A percentile compares a stretch with the other conserved stretches of the same genome.
phyloP scores from a whole-genome alignment of 2,888 invertebrate genomes.

The Seira musarum region DNA sequence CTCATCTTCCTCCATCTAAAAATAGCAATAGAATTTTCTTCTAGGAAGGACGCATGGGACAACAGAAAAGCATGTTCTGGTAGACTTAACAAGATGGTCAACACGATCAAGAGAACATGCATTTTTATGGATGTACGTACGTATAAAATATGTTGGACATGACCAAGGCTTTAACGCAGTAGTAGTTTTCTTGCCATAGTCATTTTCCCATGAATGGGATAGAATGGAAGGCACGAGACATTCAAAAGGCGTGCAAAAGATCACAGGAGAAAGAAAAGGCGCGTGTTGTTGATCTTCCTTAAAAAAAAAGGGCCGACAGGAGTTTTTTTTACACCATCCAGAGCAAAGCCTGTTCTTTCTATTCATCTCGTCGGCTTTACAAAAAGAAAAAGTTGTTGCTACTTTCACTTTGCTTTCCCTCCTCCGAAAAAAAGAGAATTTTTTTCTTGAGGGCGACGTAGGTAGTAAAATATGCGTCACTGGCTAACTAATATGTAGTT shows the following conservation, averaged over 20 bases:
- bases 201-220: not conserved
- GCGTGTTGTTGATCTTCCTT: conserved; percentile 5
- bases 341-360: not conserved
- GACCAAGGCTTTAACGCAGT: too few species aligned
- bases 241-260: conserved; percentile 18
- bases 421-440: conserved; percentile 14
- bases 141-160: conserved; percentile 21
- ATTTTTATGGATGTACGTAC: conserved; percentile 39
- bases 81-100: conserved; percentile 46
- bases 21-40: too few species aligned
- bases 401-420: too few species aligned
- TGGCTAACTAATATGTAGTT: conserved; percentile 30
- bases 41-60: conserved; percentile 36
- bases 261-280: conserved; percentile 10
- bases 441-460: not conserved
- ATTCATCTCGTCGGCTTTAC: not conserved
- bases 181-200: too few species aligned
- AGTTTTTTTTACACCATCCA: conserved; percentile 20
- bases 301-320: not conserved
- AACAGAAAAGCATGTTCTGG: conserved; percentile 34
- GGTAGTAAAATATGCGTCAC: too few species aligned
- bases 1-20: too few species aligned
- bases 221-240: conserved; percentile 27
- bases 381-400: not conserved
- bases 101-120: conserved; percentile 40